Base-by-base conservation (phyloP, 2,888 invertebrate species). In the Hirtodrosophila duncani region DNA sequence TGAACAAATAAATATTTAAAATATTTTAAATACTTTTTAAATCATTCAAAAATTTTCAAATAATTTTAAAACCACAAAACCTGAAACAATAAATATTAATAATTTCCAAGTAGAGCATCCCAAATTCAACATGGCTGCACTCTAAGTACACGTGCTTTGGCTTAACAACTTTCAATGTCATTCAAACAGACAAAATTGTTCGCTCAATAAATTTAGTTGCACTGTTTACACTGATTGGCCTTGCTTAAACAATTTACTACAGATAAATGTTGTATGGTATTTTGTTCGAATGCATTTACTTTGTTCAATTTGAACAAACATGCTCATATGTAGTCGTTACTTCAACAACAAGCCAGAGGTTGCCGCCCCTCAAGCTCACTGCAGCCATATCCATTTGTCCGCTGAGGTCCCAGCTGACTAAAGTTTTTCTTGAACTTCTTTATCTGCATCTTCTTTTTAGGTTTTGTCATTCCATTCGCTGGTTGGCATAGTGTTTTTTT, bases 401-500 rank as follows among this genome's bases (percentile, higher is more conserved):
- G 38, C 46, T 57, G 48, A 36, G 39, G 31, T 43, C 33, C 42
- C 60, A 46, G 27, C 45, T 55, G 36, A 31, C 10, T 3, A 16
- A 48, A 20, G 58, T 55, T 58, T 44, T 33, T 36, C 6, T 14
- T 3, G 44, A 20, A 20, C 44, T 20, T n/a, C 44, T 45, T 9
- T 10, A 21, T 9, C 6, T 26, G 16, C 33, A 9, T 29, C 59
- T 41, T 38, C 34, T 49, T 8, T n/a, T 10, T 17, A 33, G 23
- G 30, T 41, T 24, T 42, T 17, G 23, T 13, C 18, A 30, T 63
- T 48, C 29, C 49, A 55, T 50, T 49, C 11, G 26, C 6, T 39
- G 26, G 16, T 20, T 67, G 80, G 52, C 77, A 71, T 45, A 45
- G 43, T 77, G 24, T 49, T 39, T 21, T 2, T 20, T 11, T 13